Percentiles rank a stretch among this genome's conserved stretches.
phyloP scores from a whole-genome alignment of 2,113 vertebrate genomes.

The Conger conger region DNA sequence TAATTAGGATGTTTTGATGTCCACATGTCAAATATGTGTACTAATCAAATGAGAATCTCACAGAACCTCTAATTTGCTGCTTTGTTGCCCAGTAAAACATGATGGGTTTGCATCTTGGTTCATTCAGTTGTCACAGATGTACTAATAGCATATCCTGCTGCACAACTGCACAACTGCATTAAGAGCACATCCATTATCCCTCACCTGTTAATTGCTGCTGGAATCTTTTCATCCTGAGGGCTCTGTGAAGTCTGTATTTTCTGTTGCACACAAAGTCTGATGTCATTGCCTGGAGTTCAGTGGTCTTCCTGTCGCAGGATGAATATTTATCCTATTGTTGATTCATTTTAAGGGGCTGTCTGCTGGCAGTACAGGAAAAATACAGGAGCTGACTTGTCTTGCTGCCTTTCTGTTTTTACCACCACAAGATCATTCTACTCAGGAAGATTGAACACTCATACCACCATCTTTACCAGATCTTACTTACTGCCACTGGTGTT shows the following conservation, averaged over 20 bases:
- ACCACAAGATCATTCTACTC: background rate
- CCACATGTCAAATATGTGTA: background rate
- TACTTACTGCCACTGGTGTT: background rate
- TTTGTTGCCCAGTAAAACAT: too few species aligned
- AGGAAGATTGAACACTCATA: background rate
- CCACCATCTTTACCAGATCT: background rate
- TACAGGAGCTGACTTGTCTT: background rate
- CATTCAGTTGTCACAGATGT: background rate
- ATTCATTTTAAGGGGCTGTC: background rate
- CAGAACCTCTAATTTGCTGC: too few species aligned
- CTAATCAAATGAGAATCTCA: background rate
- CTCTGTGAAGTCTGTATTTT: background rate
- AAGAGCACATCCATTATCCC: background rate
- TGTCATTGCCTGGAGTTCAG: background rate
- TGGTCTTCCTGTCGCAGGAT: background rate
- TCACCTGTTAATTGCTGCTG: background rate
- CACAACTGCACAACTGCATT: too few species aligned
- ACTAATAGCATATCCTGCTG: background rate
- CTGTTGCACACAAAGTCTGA: background rate
- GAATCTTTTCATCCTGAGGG: background rate
- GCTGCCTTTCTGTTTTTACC: background rate
- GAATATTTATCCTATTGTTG: background rate
- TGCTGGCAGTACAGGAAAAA: background rate
- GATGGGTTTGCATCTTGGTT: background rate
- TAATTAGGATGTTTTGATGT: background rate